Conservation (phyloP, 2,797 vertebrate species). For the Gouania willdenowi region DNA sequence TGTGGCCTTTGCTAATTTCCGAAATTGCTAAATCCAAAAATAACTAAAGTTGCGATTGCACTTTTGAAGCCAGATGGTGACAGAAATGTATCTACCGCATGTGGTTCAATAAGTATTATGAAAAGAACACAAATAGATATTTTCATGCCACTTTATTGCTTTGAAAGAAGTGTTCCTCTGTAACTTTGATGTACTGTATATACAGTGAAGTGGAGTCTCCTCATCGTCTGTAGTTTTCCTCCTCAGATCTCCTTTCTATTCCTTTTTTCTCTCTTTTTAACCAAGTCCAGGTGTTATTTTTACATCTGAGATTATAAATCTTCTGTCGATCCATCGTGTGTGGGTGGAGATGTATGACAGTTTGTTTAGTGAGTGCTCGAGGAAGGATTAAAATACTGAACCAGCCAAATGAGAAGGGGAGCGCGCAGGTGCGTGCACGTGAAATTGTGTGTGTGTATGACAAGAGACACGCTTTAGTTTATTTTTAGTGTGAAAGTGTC, state of each 20-base stretch:
- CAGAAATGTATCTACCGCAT: too few species aligned
- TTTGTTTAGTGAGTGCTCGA: slow-evolving; percentile 49
- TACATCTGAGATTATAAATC: slow-evolving; percentile 16
- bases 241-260: not conserved
- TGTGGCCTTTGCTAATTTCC: too few species aligned
- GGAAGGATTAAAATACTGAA: slow-evolving; percentile 43
- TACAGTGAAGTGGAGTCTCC: too few species aligned
- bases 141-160: too few species aligned
- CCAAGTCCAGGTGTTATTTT: slow-evolving; percentile 16
- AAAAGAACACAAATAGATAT: not conserved
- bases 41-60: too few species aligned
- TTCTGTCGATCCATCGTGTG: slow-evolving; percentile 1
- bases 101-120: too few species aligned
- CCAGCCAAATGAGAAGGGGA: slow-evolving; percentile 30
- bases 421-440: slow-evolving; percentile 13
- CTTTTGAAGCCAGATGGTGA: too few species aligned
- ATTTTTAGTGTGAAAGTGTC: slow-evolving; percentile 16
- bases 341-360: slow-evolving; percentile 30
- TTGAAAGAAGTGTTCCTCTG: slow-evolving; percentile 1
- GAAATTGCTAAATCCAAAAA: too few species aligned
- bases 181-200: too few species aligned
- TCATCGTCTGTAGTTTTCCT: slow-evolving; percentile 1
- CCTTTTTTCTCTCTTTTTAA: not conserved
- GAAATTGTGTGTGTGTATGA: not conserved
- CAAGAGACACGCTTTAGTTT: not conserved